Evolutionary conservation across 1,140 invertebrate species (phyloP).

Genomic region (Trachelipus rathkii): DNA sequence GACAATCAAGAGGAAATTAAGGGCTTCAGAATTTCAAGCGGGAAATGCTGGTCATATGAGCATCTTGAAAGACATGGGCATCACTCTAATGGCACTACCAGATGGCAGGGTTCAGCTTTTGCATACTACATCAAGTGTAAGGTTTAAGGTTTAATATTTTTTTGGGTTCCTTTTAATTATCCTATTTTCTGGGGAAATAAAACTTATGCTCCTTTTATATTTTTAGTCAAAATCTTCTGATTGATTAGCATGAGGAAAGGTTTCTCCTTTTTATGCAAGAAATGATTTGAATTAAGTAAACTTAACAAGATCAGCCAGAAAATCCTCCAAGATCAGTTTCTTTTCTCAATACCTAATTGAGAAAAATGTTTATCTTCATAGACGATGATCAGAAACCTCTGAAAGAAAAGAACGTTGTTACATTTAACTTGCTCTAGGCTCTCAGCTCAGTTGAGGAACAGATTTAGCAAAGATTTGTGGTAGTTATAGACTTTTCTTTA

Average conservation of each 20-base stretch:
- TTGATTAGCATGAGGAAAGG: slow-evolving; percentile 90
- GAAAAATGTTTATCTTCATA: slow-evolving; percentile 24
- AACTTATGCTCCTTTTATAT: slow-evolving; percentile 28
- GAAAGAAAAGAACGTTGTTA: slow-evolving; percentile 20
- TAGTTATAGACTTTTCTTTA: slow-evolving; percentile 12
- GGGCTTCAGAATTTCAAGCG: slow-evolving; percentile 71
- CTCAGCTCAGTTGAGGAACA: slow-evolving; percentile 83
- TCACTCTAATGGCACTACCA: slow-evolving; percentile 76
- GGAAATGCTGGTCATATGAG: slow-evolving; percentile 85
- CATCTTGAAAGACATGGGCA: slow-evolving; percentile 87
- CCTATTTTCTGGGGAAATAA: too few relatives aligned
- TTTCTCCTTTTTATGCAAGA: slow-evolving; percentile 92
- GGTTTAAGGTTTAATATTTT: slow-evolving; percentile 10
- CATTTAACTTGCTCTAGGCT: slow-evolving; percentile 72
- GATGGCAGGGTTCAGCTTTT: slow-evolving; percentile 88
- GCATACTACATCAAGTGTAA: slow-evolving; percentile 60
- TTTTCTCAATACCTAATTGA: slow-evolving; percentile 50
- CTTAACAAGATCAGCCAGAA: slow-evolving; percentile 60
- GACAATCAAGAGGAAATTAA: slow-evolving; percentile 58
- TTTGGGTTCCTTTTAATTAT: background rate
- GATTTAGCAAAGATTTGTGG: slow-evolving; percentile 46
- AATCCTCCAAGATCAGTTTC: slow-evolving; percentile 58
- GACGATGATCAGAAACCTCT: background rate
- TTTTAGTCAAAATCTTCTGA: slow-evolving; percentile 69
- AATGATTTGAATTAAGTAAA: slow-evolving; percentile 86